Conservation (phyloP, 1,140 invertebrate genomes). For the Agrilus planipennis region DNA sequence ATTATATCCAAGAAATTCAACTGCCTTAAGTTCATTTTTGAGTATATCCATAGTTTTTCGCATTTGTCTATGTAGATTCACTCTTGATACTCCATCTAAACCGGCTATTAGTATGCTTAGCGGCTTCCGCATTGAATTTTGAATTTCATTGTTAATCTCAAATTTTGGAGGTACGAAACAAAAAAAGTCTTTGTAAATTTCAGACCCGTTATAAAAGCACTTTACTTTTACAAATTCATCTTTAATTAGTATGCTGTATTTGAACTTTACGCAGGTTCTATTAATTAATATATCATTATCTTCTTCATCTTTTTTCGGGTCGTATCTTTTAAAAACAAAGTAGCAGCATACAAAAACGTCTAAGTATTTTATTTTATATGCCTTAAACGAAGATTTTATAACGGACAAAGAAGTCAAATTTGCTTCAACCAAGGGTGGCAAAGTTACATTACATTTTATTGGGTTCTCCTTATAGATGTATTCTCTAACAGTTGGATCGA, state of each 20-base stretch:
- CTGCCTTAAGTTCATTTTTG: conserved; percentile 44
- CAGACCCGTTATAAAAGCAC: conserved; percentile 38
- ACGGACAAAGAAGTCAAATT: conserved; percentile 51
- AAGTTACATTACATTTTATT: conserved; percentile 36
- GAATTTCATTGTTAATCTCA: conserved; percentile 6
- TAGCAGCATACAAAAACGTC: conserved; percentile 47
- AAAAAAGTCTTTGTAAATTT: conserved; percentile 55
- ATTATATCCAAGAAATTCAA: conserved; percentile 66
- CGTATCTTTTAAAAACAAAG: conserved; percentile 42
- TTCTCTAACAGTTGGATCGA: conserved; percentile 43
- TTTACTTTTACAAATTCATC: conserved; percentile 52
- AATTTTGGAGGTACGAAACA: conserved; percentile 48
- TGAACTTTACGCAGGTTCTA: conserved; percentile 34
- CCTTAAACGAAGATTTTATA: conserved; percentile 23
- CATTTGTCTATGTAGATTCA: conserved; percentile 77
- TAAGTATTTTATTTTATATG: conserved; percentile 41
- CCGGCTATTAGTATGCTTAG: conserved; percentile 69
- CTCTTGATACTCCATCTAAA: conserved; percentile 71
- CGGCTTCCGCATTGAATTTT: conserved; percentile 13
- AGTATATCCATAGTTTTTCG: conserved; percentile 50
- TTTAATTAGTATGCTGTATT: conserved; percentile 31
- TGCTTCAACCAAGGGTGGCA: conserved; percentile 46
- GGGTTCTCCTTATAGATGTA: conserved; percentile 35
- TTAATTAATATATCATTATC: conserved; percentile 36
- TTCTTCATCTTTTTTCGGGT: conserved; percentile 30